These are phyloP conservation scores for Vanessa atalanta DNA, from an alignment of 1,140 invertebrate species.

Conservation along the genomic window DNA sequence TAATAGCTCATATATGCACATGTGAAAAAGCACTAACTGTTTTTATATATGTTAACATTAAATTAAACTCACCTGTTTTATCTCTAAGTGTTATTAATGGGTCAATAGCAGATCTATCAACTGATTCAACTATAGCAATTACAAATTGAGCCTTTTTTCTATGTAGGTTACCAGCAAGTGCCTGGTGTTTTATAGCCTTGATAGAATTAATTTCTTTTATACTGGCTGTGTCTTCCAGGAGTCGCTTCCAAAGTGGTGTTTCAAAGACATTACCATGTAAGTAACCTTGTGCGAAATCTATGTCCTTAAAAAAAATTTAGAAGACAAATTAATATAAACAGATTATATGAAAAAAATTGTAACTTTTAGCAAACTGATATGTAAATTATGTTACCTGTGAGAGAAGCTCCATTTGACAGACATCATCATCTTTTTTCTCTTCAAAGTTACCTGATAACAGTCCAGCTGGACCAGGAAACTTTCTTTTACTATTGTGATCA, in stretches of 20 bases:
- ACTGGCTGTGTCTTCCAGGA: slow-evolving; percentile 57
- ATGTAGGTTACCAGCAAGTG: slow-evolving; percentile 54
- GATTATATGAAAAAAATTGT: background rate
- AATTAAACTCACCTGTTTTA: background rate
- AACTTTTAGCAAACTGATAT: background rate
- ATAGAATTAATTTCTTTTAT: slow-evolving; percentile 60
- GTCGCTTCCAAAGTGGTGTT: slow-evolving; percentile 60
- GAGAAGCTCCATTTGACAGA: slow-evolving; percentile 63
- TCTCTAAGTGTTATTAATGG: slow-evolving; percentile 34
- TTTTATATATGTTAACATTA: background rate
- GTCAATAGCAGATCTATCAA: slow-evolving; percentile 71
- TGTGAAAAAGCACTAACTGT: background rate
- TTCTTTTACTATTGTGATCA: slow-evolving; percentile 67
- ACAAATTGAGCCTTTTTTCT: slow-evolving; percentile 66
- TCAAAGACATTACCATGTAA: slow-evolving; percentile 60
- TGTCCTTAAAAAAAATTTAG: slow-evolving; percentile 54
- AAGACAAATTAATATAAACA: background rate
- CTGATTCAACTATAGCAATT: slow-evolving; percentile 61
- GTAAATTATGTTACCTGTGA: slow-evolving; percentile 57
- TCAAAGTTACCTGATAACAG: slow-evolving; percentile 58
- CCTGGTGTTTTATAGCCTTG: slow-evolving; percentile 61
- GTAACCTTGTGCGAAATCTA: slow-evolving; percentile 61
- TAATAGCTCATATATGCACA: no score
- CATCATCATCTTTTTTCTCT: slow-evolving; percentile 57
- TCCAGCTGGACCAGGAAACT: slow-evolving; percentile 73